phyloP scores from a whole-genome alignment of 2,113 vertebrate genomes.

The Neodon shergylaensis region DNA sequence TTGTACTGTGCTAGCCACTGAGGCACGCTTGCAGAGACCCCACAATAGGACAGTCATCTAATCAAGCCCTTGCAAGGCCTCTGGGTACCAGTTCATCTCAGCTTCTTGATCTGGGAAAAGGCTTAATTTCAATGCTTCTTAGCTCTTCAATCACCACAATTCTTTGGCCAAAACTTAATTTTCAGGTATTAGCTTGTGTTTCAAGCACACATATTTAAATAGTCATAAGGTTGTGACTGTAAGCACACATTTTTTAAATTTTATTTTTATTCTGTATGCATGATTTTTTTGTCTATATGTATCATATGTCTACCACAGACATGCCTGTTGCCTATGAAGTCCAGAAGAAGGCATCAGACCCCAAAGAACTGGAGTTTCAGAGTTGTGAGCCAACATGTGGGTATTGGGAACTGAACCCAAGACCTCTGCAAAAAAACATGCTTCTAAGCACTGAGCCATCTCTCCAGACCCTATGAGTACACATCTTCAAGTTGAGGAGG shows the following conservation, averaged over 20 bases:
- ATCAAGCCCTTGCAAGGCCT: neutral
- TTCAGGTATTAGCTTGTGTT: neutral
- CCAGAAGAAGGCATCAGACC: neutral
- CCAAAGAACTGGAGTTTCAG: neutral
- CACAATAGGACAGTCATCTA: neutral
- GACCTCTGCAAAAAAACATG: neutral
- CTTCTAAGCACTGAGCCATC: neutral
- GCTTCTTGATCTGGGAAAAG: conserved; percentile 30
- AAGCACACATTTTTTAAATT: neutral
- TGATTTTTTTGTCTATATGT: neutral
- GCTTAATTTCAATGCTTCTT: neutral
- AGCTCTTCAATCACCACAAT: neutral
- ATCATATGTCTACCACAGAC: neutral
- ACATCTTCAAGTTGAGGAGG: neutral
- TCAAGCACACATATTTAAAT: neutral
- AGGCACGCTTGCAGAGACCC: neutral
- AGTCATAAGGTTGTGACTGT: neutral
- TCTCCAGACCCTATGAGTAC: neutral
- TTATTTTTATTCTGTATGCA: neutral
- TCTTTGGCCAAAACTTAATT: conserved; percentile 15
- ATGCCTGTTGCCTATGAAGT: too few species aligned
- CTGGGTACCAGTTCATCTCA: too few species aligned
- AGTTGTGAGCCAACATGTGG: neutral
- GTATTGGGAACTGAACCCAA: neutral
- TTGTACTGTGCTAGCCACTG: neutral